Base-by-base conservation (phyloP, 2,113 vertebrate species). In the Arothron firmamentum region DNA sequence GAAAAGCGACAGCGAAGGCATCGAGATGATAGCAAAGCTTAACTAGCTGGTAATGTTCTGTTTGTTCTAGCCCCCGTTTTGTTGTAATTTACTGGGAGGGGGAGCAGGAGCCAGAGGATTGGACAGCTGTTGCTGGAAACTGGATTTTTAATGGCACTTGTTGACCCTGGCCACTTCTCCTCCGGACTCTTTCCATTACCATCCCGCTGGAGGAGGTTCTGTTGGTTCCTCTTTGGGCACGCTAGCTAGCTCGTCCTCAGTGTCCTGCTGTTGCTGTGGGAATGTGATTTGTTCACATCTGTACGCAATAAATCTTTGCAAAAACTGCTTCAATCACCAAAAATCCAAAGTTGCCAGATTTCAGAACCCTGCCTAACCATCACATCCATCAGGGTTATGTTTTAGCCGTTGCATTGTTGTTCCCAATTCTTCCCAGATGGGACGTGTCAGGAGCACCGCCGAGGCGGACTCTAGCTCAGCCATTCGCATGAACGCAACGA, bases 1-100 rank as follows among this genome's bases (percentile, higher is more conserved):
- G 75, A 77, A 71, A 82, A 72, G 87, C 86, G 81, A 92, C 90
- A 89, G 89, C 90, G 67, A 79, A 91, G 88, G 89, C 48, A 76
- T 68, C 77, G 73, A 92, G 90, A 89, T 87, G 87, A 92, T 93
- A 90, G 83, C 78, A 89, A 81, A 66, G 69, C 89, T 91, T 92
- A 93, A 92, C 86, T 25, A 90, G 87, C 87, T 93, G 91, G 87
- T 96, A 95, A 95, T 92, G 93, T 92, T 92, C 92, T 95, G 93
- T 95, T 96, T 96, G 93, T 91, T 93, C 94, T 95, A 91, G 91
- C 72, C 72, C 42, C 92, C 58, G 92, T 94, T 91, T 88, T 84
- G 79, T 87, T 89, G 91, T 94, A 95, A 96, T 96, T 94, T 92
- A 91, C 84, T 85, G 65, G 89, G 88, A 92, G 91, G 70, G 91